A percentile compares a stretch with the other conserved stretches of the same genome.
These are phyloP conservation scores for Atherinosoma microstoma DNA, from an alignment of 2,797 vertebrate species.

Conservation along the genomic window DNA sequence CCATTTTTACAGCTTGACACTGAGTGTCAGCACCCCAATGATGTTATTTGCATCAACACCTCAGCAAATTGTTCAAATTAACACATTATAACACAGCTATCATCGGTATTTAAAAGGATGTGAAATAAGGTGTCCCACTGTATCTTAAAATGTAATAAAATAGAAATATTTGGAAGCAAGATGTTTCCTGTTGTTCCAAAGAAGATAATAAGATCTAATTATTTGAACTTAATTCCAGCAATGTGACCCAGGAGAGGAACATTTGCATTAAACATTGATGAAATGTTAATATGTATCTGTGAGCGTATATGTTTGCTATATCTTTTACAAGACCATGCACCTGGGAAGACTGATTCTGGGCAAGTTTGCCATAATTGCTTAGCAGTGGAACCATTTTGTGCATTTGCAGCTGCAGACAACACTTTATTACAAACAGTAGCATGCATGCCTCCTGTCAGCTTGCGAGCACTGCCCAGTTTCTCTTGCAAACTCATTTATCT, in stretches of 20 bases:
- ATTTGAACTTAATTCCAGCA: background rate
- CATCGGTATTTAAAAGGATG: slow-evolving; percentile 14
- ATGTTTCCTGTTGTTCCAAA: background rate
- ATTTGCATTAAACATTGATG: background rate
- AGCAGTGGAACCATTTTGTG: slow-evolving; percentile 8
- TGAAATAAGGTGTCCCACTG: background rate
- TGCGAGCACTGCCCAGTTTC: slow-evolving; percentile 11
- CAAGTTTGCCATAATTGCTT: slow-evolving; percentile 43
- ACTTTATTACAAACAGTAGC: slow-evolving; percentile 34
- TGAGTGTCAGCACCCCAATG: slow-evolving; percentile 7
- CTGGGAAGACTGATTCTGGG: slow-evolving; percentile 22
- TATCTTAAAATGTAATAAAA: background rate
- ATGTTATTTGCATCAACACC: slow-evolving; percentile 26
- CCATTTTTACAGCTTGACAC: slow-evolving; percentile 27
- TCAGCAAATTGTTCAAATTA: background rate
- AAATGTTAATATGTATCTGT: background rate
- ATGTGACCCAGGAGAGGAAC: background rate
- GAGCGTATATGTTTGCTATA: slow-evolving; percentile 21
- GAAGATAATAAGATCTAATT: background rate
- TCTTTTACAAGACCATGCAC: slow-evolving; percentile 33
- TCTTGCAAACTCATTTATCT: slow-evolving; percentile 53
- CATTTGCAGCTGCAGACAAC: slow-evolving; percentile 30
- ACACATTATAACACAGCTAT: background rate
- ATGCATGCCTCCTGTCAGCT: slow-evolving; percentile 25
- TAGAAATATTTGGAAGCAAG: background rate